These are phyloP conservation scores for Sycophila texana DNA, from an alignment of 2,888 invertebrate species.

Conservation along the genomic window DNA sequence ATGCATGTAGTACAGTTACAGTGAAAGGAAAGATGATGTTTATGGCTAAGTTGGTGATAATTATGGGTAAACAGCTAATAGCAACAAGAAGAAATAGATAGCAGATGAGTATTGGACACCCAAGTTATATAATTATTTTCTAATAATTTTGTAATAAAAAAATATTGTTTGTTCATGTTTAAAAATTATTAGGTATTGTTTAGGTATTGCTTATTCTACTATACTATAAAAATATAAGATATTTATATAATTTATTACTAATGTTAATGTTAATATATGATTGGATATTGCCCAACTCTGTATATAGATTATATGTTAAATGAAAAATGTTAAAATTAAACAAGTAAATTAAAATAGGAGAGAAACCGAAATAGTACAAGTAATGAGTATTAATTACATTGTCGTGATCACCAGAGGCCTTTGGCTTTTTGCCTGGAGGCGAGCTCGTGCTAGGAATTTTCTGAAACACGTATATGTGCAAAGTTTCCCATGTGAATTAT, in stretches of 20 bases:
- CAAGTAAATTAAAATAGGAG: constrained; percentile 53
- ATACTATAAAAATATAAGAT: neutral
- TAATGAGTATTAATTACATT: constrained; percentile 75
- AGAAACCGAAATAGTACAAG: constrained; percentile 71
- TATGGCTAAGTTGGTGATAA: constrained; percentile 42
- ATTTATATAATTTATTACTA: neutral
- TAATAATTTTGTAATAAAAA: neutral
- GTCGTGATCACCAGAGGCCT: constrained; percentile 74
- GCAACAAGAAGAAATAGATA: constrained; percentile 43
- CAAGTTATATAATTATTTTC: constrained; percentile 11
- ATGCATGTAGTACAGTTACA: constrained; percentile 46
- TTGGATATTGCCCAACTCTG: constrained; percentile 53
- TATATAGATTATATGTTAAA: constrained; percentile 54
- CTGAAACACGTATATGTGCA: constrained; percentile 73
- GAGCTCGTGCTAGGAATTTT: constrained; percentile 74
- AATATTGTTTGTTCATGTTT: constrained; percentile 1
- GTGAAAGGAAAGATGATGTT: constrained; percentile 29
- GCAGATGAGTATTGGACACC: constrained; percentile 43
- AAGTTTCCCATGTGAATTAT: constrained; percentile 44
- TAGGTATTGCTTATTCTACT: neutral
- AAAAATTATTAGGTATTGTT: too few species aligned
- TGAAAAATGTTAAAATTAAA: constrained; percentile 53
- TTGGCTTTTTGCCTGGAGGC: constrained; percentile 74
- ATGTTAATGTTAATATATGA: neutral
- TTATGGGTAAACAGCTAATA: constrained; percentile 47